Evolutionary conservation across 2,113 vertebrate genomes (phyloP).

Genomic region (Glaucomys volans): DNA sequence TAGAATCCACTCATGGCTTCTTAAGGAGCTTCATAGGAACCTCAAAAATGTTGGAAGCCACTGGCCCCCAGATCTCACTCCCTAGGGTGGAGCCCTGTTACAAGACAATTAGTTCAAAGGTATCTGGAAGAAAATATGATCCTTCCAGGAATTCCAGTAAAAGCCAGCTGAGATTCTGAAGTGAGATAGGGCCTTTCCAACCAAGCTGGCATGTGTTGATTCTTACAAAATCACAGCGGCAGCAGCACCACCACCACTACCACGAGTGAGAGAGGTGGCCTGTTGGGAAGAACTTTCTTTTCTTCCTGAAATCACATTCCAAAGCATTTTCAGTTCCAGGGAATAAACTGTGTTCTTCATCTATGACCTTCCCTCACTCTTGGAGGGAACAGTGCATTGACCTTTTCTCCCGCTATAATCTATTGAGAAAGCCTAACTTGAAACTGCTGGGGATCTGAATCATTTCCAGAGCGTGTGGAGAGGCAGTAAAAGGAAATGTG

Average conservation of each 20-base stretch:
- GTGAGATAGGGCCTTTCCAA: not conserved
- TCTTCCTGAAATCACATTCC: not conserved
- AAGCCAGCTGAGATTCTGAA: not conserved
- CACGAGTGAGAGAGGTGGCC: not conserved
- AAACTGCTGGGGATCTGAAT: constrained; percentile 96
- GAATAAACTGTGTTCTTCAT: not conserved
- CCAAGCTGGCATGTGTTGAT: not conserved
- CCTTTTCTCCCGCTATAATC: constrained; percentile 86
- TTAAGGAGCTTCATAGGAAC: not conserved
- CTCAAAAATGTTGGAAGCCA: not conserved
- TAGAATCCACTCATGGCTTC: not conserved
- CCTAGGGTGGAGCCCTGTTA: not conserved
- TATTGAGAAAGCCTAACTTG: constrained; percentile 93
- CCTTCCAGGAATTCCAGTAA: not conserved
- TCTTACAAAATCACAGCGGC: not conserved
- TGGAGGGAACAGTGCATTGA: constrained; percentile 7
- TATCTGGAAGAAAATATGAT: not conserved
- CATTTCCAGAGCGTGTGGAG: constrained; percentile 93
- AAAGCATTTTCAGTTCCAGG: not conserved
- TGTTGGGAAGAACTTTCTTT: not conserved
- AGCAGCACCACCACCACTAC: not conserved
- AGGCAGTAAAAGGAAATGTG: constrained; percentile 94
- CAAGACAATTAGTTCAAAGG: not conserved
- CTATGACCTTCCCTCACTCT: not conserved
- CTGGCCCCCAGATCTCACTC: not conserved